Evolutionary conservation across 2,113 vertebrate species (phyloP).

Genomic region (Silurus glanis): DNA sequence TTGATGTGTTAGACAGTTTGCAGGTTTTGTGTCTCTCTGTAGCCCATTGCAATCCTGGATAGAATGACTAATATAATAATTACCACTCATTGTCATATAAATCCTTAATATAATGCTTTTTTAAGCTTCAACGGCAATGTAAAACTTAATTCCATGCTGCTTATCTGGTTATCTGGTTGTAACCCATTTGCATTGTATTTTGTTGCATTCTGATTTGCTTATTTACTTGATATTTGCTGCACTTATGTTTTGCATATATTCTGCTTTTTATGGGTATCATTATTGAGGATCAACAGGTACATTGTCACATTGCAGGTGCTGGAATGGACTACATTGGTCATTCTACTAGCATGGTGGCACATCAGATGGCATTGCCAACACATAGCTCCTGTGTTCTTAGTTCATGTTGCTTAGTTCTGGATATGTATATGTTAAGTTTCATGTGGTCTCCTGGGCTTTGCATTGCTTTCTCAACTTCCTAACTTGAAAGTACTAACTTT

Average conservation of each 20-base stretch:
- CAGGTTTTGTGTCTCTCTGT: background rate
- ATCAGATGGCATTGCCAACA: background rate
- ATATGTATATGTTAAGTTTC: background rate
- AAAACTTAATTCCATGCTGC: background rate
- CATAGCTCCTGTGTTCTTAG: background rate
- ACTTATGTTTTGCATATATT: background rate
- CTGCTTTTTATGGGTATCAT: background rate
- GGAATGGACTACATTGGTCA: background rate
- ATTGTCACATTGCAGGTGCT: background rate
- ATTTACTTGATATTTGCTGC: background rate
- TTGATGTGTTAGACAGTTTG: background rate
- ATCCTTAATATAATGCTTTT: background rate
- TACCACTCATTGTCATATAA: background rate
- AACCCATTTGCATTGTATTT: background rate
- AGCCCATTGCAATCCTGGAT: background rate
- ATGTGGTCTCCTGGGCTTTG: background rate
- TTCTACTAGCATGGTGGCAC: background rate
- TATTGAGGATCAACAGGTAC: background rate
- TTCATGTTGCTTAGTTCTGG: background rate
- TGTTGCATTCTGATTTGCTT: background rate
- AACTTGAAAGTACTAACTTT: no score
- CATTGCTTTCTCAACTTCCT: background rate
- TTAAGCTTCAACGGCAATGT: background rate
- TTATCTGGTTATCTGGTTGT: background rate
- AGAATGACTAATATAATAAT: background rate